Conservation (phyloP, 1,140 invertebrate species). For the Pseudomyrmex flavicornis region DNA sequence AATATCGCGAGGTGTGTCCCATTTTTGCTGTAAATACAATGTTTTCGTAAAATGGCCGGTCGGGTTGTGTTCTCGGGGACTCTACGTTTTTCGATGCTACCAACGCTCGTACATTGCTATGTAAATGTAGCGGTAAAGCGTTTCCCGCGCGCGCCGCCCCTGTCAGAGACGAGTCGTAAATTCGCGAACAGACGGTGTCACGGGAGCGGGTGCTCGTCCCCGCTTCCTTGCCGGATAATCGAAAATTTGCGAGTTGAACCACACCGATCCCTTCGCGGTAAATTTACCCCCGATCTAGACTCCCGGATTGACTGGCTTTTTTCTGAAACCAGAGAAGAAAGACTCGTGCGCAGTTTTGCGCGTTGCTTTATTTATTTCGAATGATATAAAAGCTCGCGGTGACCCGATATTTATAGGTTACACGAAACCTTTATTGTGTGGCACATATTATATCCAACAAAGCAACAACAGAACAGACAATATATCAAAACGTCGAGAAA, state of each 20-base stretch:
- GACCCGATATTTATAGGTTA: no score
- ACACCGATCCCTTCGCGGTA: conserved; percentile 11
- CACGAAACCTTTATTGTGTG: neutral
- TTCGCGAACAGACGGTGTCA: conserved; percentile 50
- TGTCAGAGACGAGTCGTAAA: conserved; percentile 51
- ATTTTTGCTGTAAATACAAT: conserved; percentile 51
- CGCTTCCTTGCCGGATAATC: conserved; percentile 38
- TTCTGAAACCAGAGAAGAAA: neutral
- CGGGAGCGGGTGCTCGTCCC: neutral
- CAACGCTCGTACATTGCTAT: conserved; percentile 35
- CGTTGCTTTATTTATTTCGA: no score
- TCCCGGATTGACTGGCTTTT: conserved; percentile 22
- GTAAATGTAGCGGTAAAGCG: conserved; percentile 53
- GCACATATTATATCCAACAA: conserved; percentile 26
- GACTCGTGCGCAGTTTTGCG: no score
- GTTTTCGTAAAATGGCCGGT: conserved; percentile 49
- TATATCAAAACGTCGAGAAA: neutral
- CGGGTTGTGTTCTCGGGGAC: conserved; percentile 7
- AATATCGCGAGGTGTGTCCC: conserved; percentile 37
- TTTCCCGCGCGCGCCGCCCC: neutral
- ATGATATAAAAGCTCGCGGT: no score
- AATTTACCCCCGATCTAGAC: conserved; percentile 26
- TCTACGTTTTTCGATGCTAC: conserved; percentile 44
- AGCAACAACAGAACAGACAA: neutral
- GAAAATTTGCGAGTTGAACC: conserved; percentile 40